These are phyloP conservation scores for Danionella dracula DNA, from an alignment of 2,797 vertebrate genomes.

Conservation along the genomic window DNA sequence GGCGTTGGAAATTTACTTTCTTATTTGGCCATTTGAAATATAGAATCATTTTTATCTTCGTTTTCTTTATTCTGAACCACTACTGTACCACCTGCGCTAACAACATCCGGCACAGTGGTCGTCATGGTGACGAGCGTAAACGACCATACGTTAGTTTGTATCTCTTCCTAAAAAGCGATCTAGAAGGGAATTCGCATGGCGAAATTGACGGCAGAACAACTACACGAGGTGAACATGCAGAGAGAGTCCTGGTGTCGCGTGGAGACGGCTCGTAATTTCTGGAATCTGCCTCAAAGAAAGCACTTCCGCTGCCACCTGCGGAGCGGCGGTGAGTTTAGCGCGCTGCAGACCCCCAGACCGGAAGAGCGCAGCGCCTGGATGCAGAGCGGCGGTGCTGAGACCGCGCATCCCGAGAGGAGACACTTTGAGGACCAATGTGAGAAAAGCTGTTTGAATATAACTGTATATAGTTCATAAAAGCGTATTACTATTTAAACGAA, in stretches of 20 bases:
- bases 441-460: background rate
- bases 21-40: too few relatives aligned
- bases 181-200: conserved; percentile 36
- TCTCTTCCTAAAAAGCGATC: background rate
- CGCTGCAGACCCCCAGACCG: conserved; percentile 8
- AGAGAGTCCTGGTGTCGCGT: conserved; percentile 74
- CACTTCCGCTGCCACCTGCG: conserved; percentile 62
- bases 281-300: conserved; percentile 61
- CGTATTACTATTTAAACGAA: too few relatives aligned
- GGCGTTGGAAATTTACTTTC: too few relatives aligned
- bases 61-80: too few relatives aligned
- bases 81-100: background rate
- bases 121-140: background rate
- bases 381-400: background rate
- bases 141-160: background rate
- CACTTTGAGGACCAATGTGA: conserved; percentile 68
- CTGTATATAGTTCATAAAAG: too few relatives aligned
- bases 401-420: conserved; percentile 52
- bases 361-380: conserved; percentile 46
- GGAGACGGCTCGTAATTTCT: conserved; percentile 55
- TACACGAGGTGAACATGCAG: conserved; percentile 60
- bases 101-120: background rate
- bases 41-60: too few relatives aligned
- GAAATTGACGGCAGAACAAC: conserved; percentile 24
- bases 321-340: conserved; percentile 40